phyloP scores from a whole-genome alignment of 2,797 vertebrate species.

The Anolis apletophallus region DNA sequence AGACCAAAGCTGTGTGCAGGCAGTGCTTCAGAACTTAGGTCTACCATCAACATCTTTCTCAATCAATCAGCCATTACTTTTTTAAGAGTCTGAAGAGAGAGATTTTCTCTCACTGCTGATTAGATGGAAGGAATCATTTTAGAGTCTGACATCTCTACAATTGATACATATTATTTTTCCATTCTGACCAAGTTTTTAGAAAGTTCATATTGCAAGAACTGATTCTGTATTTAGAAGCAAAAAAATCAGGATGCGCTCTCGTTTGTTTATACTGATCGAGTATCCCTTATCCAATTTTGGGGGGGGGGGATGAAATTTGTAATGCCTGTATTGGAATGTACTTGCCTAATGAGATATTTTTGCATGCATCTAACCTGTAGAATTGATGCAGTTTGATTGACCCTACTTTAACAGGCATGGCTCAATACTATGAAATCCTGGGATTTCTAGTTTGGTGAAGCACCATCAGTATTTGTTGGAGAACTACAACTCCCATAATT shows the following conservation, averaged over 20 bases:
- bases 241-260: slow-evolving; percentile 18
- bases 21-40: slow-evolving; percentile 57
- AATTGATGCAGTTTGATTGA: no score
- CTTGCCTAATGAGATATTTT: no score
- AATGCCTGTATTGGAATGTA: no score
- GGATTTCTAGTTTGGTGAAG: no score
- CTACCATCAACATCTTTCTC: slow-evolving; percentile 52
- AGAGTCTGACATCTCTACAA: slow-evolving; percentile 49
- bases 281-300: no score
- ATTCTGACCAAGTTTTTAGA: slow-evolving; percentile 49
- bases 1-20: slow-evolving; percentile 52
- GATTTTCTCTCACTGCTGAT: slow-evolving; percentile 53
- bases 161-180: slow-evolving; percentile 40
- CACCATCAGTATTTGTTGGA: no score
- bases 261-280: no score
- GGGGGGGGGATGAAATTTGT: no score
- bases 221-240: neutral
- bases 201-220: slow-evolving; percentile 38
- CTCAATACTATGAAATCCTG: no score
- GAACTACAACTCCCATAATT: no score
- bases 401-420: no score
- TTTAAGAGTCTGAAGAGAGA: slow-evolving; percentile 44
- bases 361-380: no score
- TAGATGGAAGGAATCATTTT: slow-evolving; percentile 48
- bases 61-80: slow-evolving; percentile 60